These are phyloP conservation scores for Ictalurus punctatus DNA, from an alignment of 2,113 vertebrate species.

Conservation along the genomic window DNA sequence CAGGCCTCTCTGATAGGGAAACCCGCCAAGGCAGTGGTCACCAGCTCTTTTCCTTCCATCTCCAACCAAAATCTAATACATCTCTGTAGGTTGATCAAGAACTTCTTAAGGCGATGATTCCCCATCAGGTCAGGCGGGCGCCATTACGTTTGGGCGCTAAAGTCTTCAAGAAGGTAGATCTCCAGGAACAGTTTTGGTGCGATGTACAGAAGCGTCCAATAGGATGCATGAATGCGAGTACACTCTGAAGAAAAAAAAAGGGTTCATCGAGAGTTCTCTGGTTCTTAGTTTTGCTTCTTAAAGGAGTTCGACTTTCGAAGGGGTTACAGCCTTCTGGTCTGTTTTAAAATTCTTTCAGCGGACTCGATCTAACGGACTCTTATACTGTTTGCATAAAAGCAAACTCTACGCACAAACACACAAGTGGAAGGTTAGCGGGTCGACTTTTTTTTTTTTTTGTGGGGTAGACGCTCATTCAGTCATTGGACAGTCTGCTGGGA, in stretches of 20 bases:
- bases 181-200: too few species aligned
- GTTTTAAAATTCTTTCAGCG: background rate
- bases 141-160: too few species aligned
- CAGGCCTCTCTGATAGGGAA: background rate
- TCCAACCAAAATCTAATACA: too few species aligned
- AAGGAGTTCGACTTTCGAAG: background rate
- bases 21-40: background rate
- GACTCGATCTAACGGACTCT: background rate
- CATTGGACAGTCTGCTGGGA: background rate
- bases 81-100: too few species aligned
- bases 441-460: background rate
- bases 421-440: background rate
- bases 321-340: background rate
- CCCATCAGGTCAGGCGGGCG: too few species aligned
- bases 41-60: too few species aligned
- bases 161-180: too few species aligned
- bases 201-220: background rate
- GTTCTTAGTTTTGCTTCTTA: background rate
- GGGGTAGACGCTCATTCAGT: background rate
- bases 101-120: too few species aligned
- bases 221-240: background rate
- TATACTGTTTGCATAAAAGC: conserved; percentile 6
- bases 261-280: background rate
- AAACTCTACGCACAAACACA: background rate
- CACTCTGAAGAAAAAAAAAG: background rate